Percentiles rank a stretch among this genome's conserved stretches.
Conservation (phyloP, 53 echinoderm and acorn worm species). For the Zoroaster sp. region DNA sequence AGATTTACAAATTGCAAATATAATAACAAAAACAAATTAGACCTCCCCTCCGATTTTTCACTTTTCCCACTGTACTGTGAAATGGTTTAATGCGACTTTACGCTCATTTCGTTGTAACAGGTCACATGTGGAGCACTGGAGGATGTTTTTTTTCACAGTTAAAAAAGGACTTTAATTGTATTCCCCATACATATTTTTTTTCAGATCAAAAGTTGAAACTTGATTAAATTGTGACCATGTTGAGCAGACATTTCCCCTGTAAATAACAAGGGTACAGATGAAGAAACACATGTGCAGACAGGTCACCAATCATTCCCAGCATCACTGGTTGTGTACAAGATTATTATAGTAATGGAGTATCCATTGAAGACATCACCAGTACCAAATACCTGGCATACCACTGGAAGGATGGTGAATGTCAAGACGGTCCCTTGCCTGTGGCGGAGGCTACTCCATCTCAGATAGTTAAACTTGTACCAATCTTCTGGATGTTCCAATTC, state of each 20-base stretch:
- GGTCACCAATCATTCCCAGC: background rate
- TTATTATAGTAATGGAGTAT: background rate
- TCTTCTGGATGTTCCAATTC: background rate
- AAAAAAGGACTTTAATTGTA: no score
- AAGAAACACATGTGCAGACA: background rate
- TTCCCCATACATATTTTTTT: no score
- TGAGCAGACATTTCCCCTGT: no score
- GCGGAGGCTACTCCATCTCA: background rate
- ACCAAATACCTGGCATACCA: conserved; percentile 33
- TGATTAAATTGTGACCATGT: background rate
- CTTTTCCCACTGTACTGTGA: no score
- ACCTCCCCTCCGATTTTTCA: no score
- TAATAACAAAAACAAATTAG: no score
- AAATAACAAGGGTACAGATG: background rate
- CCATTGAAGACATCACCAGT: background rate
- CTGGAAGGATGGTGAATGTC: conserved; percentile 18
- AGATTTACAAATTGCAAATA: no score
- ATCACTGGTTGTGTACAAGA: background rate
- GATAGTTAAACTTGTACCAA: background rate
- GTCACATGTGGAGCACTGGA: no score
- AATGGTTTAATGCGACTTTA: no score
- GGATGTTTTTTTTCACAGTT: no score
- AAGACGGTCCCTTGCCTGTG: conserved; percentile 15
- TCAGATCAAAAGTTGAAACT: no score
- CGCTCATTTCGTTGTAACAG: no score